A percentile compares a stretch with the other conserved stretches of the same genome.
These are phyloP conservation scores for Heliconius himera DNA, from an alignment of 1,140 invertebrate genomes.

Conservation along the genomic window DNA sequence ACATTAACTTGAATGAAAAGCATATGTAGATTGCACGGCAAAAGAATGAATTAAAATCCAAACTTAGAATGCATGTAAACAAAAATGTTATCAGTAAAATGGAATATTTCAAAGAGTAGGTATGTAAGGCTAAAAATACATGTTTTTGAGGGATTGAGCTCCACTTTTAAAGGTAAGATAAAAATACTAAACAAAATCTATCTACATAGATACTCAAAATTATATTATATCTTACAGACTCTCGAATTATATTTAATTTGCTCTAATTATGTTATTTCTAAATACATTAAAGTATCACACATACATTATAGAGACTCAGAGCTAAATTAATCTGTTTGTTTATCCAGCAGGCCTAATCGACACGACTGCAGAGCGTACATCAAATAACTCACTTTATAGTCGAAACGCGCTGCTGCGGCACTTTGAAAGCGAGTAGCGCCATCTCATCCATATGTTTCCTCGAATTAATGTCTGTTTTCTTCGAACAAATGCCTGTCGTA, in stretches of 20 bases:
- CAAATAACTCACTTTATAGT: conserved; percentile 69
- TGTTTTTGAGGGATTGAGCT: no score
- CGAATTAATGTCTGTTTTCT: conserved; percentile 80
- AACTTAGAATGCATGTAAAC: no score
- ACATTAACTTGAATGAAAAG: no score
- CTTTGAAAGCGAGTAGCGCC: conserved; percentile 74
- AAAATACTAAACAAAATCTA: not conserved
- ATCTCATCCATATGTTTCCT: conserved; percentile 77
- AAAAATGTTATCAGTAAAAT: no score
- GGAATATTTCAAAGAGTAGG: no score
- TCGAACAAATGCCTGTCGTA: conserved; percentile 71
- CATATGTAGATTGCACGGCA: no score
- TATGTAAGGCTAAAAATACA: no score
- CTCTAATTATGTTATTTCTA: not conserved
- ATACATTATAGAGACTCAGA: conserved; percentile 45
- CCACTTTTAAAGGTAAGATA: no score
- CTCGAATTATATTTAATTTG: not conserved
- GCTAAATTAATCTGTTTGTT: conserved; percentile 72
- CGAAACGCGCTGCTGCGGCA: conserved; percentile 61
- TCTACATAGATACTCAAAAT: not conserved
- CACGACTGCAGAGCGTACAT: conserved; percentile 67
- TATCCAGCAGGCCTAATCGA: conserved; percentile 61
- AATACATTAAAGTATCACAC: not conserved
- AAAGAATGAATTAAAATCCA: no score
- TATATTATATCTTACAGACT: no score